These are phyloP conservation scores for Apodemia duryi DNA, from an alignment of 2,888 invertebrate genomes.

Conservation along the genomic window DNA sequence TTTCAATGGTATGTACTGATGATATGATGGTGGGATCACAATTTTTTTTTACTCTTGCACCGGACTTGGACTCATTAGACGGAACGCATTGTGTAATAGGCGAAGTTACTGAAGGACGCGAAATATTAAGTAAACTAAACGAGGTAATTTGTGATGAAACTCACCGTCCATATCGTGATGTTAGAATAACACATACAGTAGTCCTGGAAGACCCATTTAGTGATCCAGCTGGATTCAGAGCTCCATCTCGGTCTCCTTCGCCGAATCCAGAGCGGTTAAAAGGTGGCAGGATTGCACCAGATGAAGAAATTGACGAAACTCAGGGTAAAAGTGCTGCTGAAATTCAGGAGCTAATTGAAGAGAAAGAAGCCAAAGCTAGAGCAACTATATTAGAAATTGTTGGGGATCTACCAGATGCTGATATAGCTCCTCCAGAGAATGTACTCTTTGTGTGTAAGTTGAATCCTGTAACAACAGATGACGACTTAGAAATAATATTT, in stretches of 20 bases:
- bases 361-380: conserved; percentile 96
- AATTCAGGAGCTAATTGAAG: conserved; percentile 91
- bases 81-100: conserved; percentile 96
- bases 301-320: conserved; percentile 95
- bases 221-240: conserved; percentile 87
- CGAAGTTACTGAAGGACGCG: conserved; percentile 94
- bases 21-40: conserved; percentile 95
- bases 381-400: conserved; percentile 99
- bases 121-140: conserved; percentile 92
- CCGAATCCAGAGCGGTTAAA: conserved; percentile 89
- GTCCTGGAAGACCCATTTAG: conserved; percentile 97
- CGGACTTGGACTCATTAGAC: conserved; percentile 93
- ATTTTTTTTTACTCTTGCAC: conserved; percentile 95
- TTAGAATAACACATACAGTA: conserved; percentile 97
- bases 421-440: conserved; percentile 98
- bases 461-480: conserved; percentile 98
- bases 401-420: conserved; percentile 97
- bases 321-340: conserved; percentile 91
- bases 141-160: conserved; percentile 95
- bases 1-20: conserved; percentile 97
- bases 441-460: conserved; percentile 99
- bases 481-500: conserved; percentile 98
- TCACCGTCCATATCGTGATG: conserved; percentile 95
- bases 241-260: conserved; percentile 93
- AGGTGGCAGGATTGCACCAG: conserved; percentile 94